Conservation (phyloP, 2,113 vertebrate genomes). For the Cercocebus atys region DNA sequence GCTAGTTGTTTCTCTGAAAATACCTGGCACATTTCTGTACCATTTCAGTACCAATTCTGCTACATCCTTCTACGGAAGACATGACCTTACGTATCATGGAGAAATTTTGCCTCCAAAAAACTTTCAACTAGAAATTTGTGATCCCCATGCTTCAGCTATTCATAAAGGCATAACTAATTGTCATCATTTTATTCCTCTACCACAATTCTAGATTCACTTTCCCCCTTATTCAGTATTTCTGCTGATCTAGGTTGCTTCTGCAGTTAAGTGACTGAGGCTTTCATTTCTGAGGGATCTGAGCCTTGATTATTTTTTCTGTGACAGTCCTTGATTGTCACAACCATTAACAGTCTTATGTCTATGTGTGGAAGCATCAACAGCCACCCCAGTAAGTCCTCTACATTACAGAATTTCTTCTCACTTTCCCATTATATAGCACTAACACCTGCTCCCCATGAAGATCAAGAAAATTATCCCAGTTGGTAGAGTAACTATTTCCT, state of each 20-base stretch:
- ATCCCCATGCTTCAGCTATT: too few species aligned
- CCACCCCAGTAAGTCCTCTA: neutral
- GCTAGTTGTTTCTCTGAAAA: neutral
- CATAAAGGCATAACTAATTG: neutral
- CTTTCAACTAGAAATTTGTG: neutral
- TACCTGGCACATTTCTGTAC: neutral
- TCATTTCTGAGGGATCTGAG: neutral
- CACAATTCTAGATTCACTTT: neutral
- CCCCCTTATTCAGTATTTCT: neutral
- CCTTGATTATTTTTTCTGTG: neutral
- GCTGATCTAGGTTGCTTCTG: neutral
- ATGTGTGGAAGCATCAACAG: neutral
- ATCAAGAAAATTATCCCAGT: neutral
- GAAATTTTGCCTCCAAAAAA: neutral
- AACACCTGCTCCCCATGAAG: neutral
- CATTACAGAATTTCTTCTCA: fast-evolving
- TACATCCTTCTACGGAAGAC: neutral
- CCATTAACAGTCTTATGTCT: neutral
- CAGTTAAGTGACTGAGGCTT: neutral
- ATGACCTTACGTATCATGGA: neutral
- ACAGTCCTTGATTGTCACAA: too few species aligned
- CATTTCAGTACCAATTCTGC: neutral
- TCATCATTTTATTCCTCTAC: neutral
- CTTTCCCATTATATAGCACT: neutral
- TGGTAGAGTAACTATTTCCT: neutral